Evolutionary conservation across 2,797 vertebrate species (phyloP).

Genomic region (Knipowitschia caucasica): DNA sequence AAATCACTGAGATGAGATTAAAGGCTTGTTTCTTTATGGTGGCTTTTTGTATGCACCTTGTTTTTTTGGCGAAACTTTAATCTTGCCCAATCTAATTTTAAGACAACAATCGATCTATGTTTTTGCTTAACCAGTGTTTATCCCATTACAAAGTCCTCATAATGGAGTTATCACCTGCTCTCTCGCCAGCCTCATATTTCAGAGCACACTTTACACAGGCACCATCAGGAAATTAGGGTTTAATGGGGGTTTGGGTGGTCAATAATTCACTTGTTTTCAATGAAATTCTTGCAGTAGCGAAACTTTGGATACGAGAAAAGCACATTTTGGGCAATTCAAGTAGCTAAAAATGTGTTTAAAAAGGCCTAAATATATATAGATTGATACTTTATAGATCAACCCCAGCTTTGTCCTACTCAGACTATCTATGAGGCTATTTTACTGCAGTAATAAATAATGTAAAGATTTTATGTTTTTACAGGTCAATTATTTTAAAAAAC

Average conservation of each 20-base stretch:
- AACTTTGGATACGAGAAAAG: too few species aligned
- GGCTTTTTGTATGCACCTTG: background rate
- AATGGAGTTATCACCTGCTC: conserved; percentile 1
- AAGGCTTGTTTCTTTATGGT: background rate
- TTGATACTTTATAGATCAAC: too few species aligned
- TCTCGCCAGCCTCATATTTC: background rate
- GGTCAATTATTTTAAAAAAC: too few species aligned
- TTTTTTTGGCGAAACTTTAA: background rate
- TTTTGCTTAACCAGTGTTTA: conserved; percentile 5
- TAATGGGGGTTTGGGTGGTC: conserved; percentile 6
- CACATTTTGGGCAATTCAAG: background rate
- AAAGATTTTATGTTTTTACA: too few species aligned
- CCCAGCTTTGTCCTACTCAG: too few species aligned
- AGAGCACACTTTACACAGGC: background rate
- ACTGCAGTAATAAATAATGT: too few species aligned
- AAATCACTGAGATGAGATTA: background rate
- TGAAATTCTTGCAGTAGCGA: background rate
- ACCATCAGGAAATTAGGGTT: conserved; percentile 3
- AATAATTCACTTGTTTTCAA: background rate
- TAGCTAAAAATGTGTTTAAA: background rate
- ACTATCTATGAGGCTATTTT: too few species aligned
- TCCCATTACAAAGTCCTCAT: background rate
- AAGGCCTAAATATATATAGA: background rate
- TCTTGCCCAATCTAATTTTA: background rate
- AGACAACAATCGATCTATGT: background rate